Percentiles rank a stretch among this genome's conserved stretches.
Conservation (phyloP, 2,797 vertebrate species). For the Helicolenus hilgendorfi region DNA sequence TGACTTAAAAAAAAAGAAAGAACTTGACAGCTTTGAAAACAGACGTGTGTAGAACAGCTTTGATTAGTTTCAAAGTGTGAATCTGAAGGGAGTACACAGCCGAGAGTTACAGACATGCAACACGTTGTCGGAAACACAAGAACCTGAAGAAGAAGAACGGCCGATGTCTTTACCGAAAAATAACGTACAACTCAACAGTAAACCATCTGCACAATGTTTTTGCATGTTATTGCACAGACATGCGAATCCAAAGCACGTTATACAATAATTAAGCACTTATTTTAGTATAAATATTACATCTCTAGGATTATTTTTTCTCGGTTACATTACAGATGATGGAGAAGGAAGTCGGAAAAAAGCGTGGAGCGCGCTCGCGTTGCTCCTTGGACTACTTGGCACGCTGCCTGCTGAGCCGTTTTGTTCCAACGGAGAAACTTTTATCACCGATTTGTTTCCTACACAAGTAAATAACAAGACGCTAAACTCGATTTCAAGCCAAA, state of each 20-base stretch:
- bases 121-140: conserved; percentile 69
- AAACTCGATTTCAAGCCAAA: conserved; percentile 29
- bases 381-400: conserved; percentile 49
- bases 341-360: conserved; percentile 37
- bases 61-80: conserved; percentile 89
- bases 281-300: conserved; percentile 83
- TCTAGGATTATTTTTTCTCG: conserved; percentile 62
- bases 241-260: conserved; percentile 83
- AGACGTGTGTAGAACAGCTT: conserved; percentile 52
- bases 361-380: conserved; percentile 20
- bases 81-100: conserved; percentile 77
- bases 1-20: conserved; percentile 48
- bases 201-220: conserved; percentile 70
- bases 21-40: conserved; percentile 89
- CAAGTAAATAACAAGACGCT: conserved; percentile 15
- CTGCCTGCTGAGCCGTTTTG: conserved; percentile 38
- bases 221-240: conserved; percentile 82
- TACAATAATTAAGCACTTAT: conserved; percentile 79
- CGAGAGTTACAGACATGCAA: conserved; percentile 81
- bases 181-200: conserved; percentile 66
- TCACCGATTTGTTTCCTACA: conserved; percentile 8
- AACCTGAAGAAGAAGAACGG: conserved; percentile 60
- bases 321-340: conserved; percentile 59
- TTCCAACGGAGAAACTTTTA: conserved; percentile 20
- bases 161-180: conserved; percentile 43